Conservation (phyloP, 53 echinoderm and acorn worm genomes). For the Zoroaster sp. region DNA sequence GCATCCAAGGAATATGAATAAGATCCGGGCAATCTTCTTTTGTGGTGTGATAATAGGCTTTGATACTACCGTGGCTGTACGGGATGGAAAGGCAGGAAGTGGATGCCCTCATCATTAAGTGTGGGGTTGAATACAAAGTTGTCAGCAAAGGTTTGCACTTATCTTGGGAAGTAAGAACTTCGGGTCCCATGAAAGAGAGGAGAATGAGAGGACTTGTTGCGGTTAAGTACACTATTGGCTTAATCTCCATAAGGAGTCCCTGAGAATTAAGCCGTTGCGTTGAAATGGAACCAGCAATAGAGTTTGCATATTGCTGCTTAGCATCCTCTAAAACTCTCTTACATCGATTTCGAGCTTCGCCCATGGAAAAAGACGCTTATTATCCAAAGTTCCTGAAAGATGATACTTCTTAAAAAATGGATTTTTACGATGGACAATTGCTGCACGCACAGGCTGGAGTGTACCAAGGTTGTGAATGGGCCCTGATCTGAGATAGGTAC, state of each 20-base stretch:
- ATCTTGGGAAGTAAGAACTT: not conserved
- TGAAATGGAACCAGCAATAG: not conserved
- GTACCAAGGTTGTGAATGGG: not conserved
- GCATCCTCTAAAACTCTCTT: not conserved
- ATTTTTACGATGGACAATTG: not conserved
- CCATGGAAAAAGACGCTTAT: not conserved
- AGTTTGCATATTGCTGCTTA: too few species aligned
- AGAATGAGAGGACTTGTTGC: constrained; percentile 25
- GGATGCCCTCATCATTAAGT: too few species aligned
- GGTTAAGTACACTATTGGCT: constrained; percentile 29
- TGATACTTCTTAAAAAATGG: not conserved
- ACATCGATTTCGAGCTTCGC: not conserved
- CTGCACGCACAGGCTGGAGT: not conserved
- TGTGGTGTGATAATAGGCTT: not conserved
- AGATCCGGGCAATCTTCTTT: too few species aligned
- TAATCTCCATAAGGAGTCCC: too few species aligned
- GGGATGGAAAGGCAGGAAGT: too few species aligned
- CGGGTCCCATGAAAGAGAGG: constrained; percentile 33
- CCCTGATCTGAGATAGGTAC: not conserved
- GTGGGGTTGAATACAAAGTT: too few species aligned
- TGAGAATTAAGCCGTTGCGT: not conserved
- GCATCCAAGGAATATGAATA: too few species aligned
- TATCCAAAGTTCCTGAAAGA: not conserved
- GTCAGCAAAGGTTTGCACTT: not conserved
- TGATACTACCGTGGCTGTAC: too few species aligned